Evolutionary conservation across 2,113 vertebrate genomes (phyloP).

Genomic region (Cygnus atratus): DNA sequence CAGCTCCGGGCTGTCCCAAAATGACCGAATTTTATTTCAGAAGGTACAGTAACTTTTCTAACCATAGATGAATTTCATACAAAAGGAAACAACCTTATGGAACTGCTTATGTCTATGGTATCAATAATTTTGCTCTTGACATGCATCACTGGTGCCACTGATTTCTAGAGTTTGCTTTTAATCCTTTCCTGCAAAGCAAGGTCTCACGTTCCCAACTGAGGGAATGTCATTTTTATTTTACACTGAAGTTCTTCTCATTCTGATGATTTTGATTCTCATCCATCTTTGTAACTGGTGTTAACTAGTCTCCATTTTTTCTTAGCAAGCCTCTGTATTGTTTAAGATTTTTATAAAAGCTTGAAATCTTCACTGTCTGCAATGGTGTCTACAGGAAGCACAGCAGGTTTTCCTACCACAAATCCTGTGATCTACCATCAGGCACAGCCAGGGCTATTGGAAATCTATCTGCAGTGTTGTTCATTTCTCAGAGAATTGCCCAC

Average conservation of each 20-base stretch:
- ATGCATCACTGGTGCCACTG: neutral
- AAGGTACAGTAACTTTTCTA: neutral
- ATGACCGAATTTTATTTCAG: slow-evolving; percentile 19
- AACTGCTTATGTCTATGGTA: neutral
- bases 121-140: neutral
- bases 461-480: neutral
- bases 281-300: neutral
- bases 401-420: neutral
- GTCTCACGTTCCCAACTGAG: neutral
- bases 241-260: neutral
- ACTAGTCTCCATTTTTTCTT: neutral
- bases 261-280: neutral
- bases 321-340: neutral
- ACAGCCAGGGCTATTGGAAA: neutral
- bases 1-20: neutral
- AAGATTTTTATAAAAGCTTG: neutral
- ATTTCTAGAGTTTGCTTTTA: neutral
- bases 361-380: neutral
- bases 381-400: neutral
- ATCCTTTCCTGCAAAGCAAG: neutral
- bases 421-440: neutral
- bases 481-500: neutral
- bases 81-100: neutral
- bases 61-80: neutral
- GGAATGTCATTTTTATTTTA: neutral